Evolutionary conservation across 2,113 vertebrate species (phyloP), one percentile per base, ranked within the genome.

Genomic region (Chloropsis hardwickii): DNA sequence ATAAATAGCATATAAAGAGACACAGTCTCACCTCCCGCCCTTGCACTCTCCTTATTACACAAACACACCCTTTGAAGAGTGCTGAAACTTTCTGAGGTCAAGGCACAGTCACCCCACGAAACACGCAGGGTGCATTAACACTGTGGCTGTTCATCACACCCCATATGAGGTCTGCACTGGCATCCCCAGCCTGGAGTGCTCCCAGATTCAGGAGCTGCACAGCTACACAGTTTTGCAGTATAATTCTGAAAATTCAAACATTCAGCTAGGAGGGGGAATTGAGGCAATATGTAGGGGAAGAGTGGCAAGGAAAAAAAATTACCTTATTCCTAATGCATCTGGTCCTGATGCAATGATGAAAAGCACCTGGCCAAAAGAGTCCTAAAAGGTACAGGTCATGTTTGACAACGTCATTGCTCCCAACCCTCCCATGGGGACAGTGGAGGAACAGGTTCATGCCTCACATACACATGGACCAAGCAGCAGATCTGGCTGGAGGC

Each of bases 71-170:
- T 82, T 70, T 47, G 64, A 73, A 86, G 71, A 80, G 13, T 60
- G 51, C 42, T 54, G 70, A 70, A 76, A 76, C 18, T 35, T 85
- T 76, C 54, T 69, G 47, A 89, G 66, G 21, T 72, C 1, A 4
- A 64, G 54, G 42, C 48, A 65, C 37, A 82, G 69, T 54, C 37
- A 61, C 4, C 5, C 39, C 1, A 0, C 3, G 39, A 69, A 80
- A 58, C 0, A 2, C 20, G 47, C 2, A 1, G 7, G 14, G 12
- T 19, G 25, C 7, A 1, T 85, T 56, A 66, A 18, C 40, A 12
- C 5, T 23, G 17, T 1, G 4, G 10, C 24, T 37, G 7, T 39
- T 87, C 62, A 50, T 62, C 5, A 1, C 10, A 65, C 45, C 28
- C 40, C 13, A 6, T 7, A 24, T 0, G 2, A 81, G 69, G 6